A percentile compares a stretch with the other conserved stretches of the same genome.
Evolutionary conservation across 2,888 invertebrate species (phyloP).

Genomic region (Coenonympha glycerion): DNA sequence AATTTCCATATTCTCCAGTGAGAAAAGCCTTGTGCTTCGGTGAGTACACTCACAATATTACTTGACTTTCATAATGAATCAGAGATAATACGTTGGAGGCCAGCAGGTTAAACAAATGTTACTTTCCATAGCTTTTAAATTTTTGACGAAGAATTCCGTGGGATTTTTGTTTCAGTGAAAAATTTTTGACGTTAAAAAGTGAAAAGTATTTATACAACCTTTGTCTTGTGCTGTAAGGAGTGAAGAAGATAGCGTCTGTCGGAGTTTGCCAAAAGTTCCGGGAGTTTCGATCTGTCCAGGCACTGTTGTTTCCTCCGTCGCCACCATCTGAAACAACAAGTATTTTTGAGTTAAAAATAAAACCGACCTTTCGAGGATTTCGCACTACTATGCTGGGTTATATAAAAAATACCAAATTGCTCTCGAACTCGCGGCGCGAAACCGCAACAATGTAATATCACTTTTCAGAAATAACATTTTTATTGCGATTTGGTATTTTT

Average conservation of each 20-base stretch:
- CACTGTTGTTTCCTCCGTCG: conserved; percentile 82
- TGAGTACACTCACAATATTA: too few relatives aligned
- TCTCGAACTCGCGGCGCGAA: too few relatives aligned
- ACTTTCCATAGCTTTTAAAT: background rate
- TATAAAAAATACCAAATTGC: too few relatives aligned
- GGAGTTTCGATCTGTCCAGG: conserved; percentile 78
- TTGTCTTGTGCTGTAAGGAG: conserved; percentile 89
- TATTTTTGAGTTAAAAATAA: too few relatives aligned
- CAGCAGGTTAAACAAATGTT: background rate
- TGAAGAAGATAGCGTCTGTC: conserved; percentile 87
- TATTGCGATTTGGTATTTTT: too few relatives aligned
- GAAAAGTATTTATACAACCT: too few relatives aligned
- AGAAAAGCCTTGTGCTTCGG: background rate
- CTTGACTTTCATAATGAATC: background rate
- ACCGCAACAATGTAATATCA: too few relatives aligned
- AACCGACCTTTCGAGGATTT: too few relatives aligned
- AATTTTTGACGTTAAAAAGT: too few relatives aligned
- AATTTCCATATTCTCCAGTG: background rate
- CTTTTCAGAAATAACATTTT: too few relatives aligned
- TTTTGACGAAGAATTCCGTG: background rate
- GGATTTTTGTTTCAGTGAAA: background rate
- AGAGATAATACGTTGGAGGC: background rate
- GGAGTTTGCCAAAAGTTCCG: conserved; percentile 88
- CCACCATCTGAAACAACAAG: conserved; percentile 82
- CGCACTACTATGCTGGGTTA: too few relatives aligned